Base-by-base conservation (phyloP, 2,113 vertebrate species). In the Macquaria ambigua region DNA sequence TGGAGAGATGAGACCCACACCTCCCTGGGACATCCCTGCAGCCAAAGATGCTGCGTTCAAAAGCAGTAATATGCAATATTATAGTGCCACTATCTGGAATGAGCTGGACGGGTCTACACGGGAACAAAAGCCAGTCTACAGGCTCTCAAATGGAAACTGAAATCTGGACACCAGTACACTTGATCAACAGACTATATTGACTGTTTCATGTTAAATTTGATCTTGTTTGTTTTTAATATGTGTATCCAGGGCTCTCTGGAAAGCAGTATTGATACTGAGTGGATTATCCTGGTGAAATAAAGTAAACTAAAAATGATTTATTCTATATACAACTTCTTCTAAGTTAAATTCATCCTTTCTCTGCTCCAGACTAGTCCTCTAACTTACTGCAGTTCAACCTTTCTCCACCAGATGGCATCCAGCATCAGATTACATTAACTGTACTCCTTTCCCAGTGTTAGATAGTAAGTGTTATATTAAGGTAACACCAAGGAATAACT, bases 341-440 rank as follows among this genome's bases (percentile, higher is more conserved):
- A n/a, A 37, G 14, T 25, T 39, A n/a, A 28, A 46, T 41, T 23
- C 41, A 41, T 9, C 8, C 8, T 41, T 41, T 41, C 8, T 41
- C 8, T 46, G n/a, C 43, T 31, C 23, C 21, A 21, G n/a, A 55
- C 21, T 11, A 62, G 8, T 41, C n/a, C 16, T 41, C 14, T 7
- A 23, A 59, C 5, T 43, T n/a, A 1, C 3, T 84, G 69, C 66
- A 76, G 70, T 83, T 70, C 73, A 31, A 18, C 18, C 28, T 34
- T 66, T 0, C 8, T 46, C 92, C 93, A 92, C 77, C 63, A 68
- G 80, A 78, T 74, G 89, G 80, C 79, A 92, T 86, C 68, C 25
- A 55, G 78, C 82, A 72, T 75, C 41, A 79, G 2, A 77, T 83
- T 0, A 68, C 6, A 5, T 25, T 46, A 23, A 25, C 41, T 5